phyloP scores from a whole-genome alignment of 2,888 invertebrate genomes.

The Andricus quercusramuli region DNA sequence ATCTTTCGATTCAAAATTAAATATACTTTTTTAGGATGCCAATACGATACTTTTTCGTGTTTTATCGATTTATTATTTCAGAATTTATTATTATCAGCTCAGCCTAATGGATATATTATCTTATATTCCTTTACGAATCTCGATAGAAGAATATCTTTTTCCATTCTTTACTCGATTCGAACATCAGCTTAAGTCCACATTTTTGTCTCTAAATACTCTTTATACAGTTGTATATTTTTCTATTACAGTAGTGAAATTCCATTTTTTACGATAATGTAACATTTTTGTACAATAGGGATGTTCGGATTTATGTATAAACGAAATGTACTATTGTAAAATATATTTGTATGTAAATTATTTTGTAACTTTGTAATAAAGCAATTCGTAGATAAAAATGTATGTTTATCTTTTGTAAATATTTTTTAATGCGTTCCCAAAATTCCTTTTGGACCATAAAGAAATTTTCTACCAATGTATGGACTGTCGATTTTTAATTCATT shows the following conservation, averaged over 20 bases:
- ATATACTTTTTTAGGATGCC: no score
- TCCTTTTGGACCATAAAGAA: no score
- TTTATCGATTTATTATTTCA: no score
- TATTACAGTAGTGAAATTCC: slow-evolving; percentile 15
- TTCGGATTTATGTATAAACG: neutral
- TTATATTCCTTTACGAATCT: neutral
- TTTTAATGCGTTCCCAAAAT: no score
- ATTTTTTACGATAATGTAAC: neutral
- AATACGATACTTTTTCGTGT: no score
- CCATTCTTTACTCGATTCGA: neutral
- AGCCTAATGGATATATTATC: neutral
- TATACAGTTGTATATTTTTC: neutral
- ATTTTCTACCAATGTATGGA: no score
- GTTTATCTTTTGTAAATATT: neutral
- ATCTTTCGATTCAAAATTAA: no score
- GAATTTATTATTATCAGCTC: no score
- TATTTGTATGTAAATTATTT: slow-evolving; percentile 25
- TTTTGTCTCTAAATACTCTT: neutral
- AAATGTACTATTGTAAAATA: slow-evolving; percentile 4
- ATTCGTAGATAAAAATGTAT: neutral
- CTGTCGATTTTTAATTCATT: no score
- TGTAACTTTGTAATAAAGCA: slow-evolving; percentile 29
- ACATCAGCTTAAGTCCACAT: neutral
- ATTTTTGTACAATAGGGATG: neutral
- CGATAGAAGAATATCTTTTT: neutral